Evolutionary conservation across 1,140 invertebrate genomes (phyloP).

Genomic region (Calliopsis andreniformis): DNA sequence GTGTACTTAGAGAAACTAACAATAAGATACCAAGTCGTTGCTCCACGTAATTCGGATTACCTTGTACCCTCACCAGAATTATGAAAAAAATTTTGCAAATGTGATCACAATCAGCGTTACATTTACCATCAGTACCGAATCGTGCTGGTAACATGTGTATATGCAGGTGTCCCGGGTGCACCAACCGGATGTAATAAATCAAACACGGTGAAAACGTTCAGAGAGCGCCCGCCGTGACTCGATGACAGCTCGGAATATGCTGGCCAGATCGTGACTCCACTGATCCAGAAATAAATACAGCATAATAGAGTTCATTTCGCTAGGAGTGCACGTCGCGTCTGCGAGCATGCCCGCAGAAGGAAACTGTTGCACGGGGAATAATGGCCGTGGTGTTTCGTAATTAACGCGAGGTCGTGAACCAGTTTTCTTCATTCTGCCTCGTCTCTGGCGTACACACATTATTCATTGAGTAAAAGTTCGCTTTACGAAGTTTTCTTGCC

Average conservation of each 20-base stretch:
- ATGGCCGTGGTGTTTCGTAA: constrained; percentile 27
- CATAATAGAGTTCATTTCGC: constrained; percentile 50
- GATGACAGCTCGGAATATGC: constrained; percentile 61
- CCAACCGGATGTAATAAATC: constrained; percentile 68
- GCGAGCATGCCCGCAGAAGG: neutral
- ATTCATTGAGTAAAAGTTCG: neutral
- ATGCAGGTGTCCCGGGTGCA: constrained; percentile 60
- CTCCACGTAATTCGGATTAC: neutral
- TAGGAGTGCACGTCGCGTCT: constrained; percentile 29
- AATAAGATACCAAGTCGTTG: constrained; percentile 1
- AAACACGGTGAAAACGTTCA: constrained; percentile 65
- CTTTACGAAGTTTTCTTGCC: too few relatives aligned
- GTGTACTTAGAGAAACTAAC: too few relatives aligned
- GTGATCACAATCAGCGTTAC: constrained; percentile 26
- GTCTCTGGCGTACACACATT: too few relatives aligned
- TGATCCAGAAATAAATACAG: constrained; percentile 47
- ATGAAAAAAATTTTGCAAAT: constrained; percentile 24
- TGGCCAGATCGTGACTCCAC: constrained; percentile 43
- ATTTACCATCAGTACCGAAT: constrained; percentile 29
- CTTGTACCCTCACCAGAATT: constrained; percentile 14
- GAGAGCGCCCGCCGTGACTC: constrained; percentile 62
- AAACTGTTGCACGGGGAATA: neutral
- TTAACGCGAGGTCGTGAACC: constrained; percentile 11
- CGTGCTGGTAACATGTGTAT: constrained; percentile 44
- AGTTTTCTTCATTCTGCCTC: neutral